Conservation (phyloP, 1,140 invertebrate genomes). For the Helicoverpa armigera region DNA sequence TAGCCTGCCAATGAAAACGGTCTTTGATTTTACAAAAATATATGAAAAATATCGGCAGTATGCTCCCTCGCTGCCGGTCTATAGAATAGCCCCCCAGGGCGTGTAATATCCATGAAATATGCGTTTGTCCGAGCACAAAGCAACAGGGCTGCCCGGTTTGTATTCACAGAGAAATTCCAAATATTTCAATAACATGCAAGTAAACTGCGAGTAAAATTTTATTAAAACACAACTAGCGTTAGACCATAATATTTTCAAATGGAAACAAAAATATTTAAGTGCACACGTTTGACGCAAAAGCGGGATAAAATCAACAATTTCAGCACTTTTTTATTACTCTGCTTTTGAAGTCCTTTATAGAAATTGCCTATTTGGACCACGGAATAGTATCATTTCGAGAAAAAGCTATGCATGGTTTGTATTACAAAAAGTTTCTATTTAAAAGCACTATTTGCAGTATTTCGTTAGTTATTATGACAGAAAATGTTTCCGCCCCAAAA, state of each 20-base stretch:
- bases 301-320: not conserved
- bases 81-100: constrained; percentile 50
- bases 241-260: constrained; percentile 1
- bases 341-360: not conserved
- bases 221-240: constrained; percentile 22
- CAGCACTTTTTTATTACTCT: not conserved
- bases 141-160: constrained; percentile 51
- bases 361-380: constrained; percentile 1
- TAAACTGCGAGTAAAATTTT: constrained; percentile 41
- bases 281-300: not conserved
- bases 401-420: not conserved
- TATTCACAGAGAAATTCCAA: constrained; percentile 61
- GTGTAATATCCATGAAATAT: constrained; percentile 60
- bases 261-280: not conserved
- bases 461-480: not conserved
- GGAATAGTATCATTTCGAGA: not conserved
- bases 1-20: not conserved
- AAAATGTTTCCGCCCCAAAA: constrained; percentile 8
- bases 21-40: constrained; percentile 24
- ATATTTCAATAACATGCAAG: constrained; percentile 66
- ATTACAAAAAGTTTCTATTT: not conserved
- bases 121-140: constrained; percentile 61
- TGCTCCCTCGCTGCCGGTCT: constrained; percentile 32
- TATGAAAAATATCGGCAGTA: constrained; percentile 25
- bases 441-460: constrained; percentile 2